A percentile compares a stretch with the other conserved stretches of the same genome.
phyloP scores from a whole-genome alignment of 2,113 vertebrate genomes.

The Eubucco bourcierii region DNA sequence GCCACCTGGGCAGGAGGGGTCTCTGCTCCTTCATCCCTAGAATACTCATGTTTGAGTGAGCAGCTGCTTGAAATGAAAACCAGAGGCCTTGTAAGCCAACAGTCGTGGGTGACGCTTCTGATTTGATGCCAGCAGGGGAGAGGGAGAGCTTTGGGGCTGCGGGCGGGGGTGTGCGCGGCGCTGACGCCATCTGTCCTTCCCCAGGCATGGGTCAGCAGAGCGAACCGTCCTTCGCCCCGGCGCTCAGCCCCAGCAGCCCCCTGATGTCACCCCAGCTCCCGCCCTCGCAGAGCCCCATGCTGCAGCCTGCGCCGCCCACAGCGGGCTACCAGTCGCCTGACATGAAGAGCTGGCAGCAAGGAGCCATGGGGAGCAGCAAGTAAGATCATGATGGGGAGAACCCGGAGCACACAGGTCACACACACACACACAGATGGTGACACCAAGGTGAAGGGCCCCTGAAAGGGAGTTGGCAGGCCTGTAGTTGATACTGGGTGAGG shows the following conservation, averaged over 20 bases:
- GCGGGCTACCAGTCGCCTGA: slow-evolving; percentile 92
- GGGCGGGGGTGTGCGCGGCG: rapidly evolving
- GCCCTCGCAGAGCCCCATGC: slow-evolving; percentile 87
- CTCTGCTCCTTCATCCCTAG: neutral
- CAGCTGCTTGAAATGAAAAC: neutral
- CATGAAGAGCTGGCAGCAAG: slow-evolving; percentile 92
- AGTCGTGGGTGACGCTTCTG: neutral
- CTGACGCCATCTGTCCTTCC: neutral
- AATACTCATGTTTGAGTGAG: neutral
- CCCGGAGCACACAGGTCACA: neutral
- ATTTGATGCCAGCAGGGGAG: neutral
- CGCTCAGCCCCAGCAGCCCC: slow-evolving; percentile 89
- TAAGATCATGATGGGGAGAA: slow-evolving; percentile 32
- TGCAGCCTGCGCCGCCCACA: slow-evolving; percentile 83
- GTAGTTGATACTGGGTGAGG: neutral
- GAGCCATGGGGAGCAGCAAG: slow-evolving; percentile 83
- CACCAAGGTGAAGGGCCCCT: neutral
- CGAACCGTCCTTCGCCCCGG: slow-evolving; percentile 84
- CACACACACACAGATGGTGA: neutral
- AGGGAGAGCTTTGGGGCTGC: neutral
- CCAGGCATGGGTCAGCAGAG: slow-evolving; percentile 85
- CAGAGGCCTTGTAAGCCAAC: rapidly evolving
- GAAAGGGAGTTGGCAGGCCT: neutral
- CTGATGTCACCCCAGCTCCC: slow-evolving; percentile 89
- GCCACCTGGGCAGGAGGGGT: neutral